Conservation (phyloP, 2,797 vertebrate species). For the Tarsius wallacei region DNA sequence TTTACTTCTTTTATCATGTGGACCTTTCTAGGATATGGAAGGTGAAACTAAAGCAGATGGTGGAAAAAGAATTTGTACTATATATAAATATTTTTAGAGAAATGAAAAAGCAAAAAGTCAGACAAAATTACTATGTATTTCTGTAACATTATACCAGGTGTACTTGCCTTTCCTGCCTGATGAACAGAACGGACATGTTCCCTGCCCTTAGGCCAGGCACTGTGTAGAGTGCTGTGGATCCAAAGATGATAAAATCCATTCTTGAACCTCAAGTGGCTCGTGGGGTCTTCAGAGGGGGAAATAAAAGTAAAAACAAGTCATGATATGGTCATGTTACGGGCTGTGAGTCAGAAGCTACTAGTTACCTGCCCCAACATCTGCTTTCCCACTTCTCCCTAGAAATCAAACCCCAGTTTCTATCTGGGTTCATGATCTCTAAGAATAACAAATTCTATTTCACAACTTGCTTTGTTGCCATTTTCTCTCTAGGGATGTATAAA, state of each 20-base stretch:
- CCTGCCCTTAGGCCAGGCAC: not conserved
- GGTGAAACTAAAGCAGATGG: not conserved
- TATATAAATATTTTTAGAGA: not conserved
- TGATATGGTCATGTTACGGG: not conserved
- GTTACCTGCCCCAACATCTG: not conserved
- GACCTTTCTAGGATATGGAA: not conserved
- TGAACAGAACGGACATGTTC: not conserved
- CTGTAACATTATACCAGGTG: not conserved
- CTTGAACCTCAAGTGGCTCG: not conserved
- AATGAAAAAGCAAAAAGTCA: not conserved
- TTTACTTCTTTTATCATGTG: not conserved
- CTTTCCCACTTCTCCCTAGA: slow-evolving; percentile 24
- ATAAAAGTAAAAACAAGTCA: not conserved
- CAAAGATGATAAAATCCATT: not conserved
- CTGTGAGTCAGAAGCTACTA: not conserved
- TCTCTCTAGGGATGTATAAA: not conserved
- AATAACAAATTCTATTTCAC: not conserved
- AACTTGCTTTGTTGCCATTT: not conserved
- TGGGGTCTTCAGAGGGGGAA: not conserved
- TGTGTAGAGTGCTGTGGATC: not conserved
- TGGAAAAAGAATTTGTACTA: not conserved
- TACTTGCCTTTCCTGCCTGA: not conserved
- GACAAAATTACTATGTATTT: not conserved
- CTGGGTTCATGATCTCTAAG: not conserved
- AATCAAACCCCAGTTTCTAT: not conserved